Evolutionary conservation across 2,797 vertebrate genomes (phyloP), one percentile per base, ranked within the genome.

Genomic region (Ibycter americanus): DNA sequence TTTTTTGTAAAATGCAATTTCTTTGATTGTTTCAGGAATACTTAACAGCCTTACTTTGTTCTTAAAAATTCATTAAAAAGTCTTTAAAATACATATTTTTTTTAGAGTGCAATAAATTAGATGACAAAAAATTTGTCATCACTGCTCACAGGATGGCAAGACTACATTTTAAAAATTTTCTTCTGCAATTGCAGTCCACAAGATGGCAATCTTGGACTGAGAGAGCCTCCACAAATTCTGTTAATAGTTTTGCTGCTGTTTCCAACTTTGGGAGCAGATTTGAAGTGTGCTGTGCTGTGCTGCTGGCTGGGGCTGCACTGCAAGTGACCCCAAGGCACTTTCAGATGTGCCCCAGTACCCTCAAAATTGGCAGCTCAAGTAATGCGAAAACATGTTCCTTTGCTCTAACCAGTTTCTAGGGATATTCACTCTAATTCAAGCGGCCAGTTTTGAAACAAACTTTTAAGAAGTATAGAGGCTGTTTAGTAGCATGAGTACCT

Each of bases 161-260:
- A 15, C 8, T 7, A 20, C 36, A 34, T 40, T 68, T 68, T 3
- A 65, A 71, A 68, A 47, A 56, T 26, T 34, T 58, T 51, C 46
- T 74, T 72, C 44, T 81, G 15, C 87, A 65, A 8, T 11, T 5
- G 4, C 26, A 55, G 38, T 34, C 97, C 98, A 97, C 97, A 89
- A 97, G 98, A 97, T 98, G 98, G 97, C 97, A 98, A 74, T 94
- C 93, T 97, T 97, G 95, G 62, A 96, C 87, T 83, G 68, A n/a
- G n/a, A 92, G 54, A 89, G 34, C 14, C 25, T 49, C 58, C 29
- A 29, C 65, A 67, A 40, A 80, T 54, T 56, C 56, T 13, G 2
- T 38, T 59, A 17, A 44, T 8, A 21, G 27, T 14, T 38, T 38
- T 9, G 54, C 55, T 49, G 56, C 71, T 8, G 26, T 34, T 84